Evolutionary conservation across 2,888 invertebrate species (phyloP), one percentile per base, ranked within the genome.

Genomic region (Parthenolecanium corni): DNA sequence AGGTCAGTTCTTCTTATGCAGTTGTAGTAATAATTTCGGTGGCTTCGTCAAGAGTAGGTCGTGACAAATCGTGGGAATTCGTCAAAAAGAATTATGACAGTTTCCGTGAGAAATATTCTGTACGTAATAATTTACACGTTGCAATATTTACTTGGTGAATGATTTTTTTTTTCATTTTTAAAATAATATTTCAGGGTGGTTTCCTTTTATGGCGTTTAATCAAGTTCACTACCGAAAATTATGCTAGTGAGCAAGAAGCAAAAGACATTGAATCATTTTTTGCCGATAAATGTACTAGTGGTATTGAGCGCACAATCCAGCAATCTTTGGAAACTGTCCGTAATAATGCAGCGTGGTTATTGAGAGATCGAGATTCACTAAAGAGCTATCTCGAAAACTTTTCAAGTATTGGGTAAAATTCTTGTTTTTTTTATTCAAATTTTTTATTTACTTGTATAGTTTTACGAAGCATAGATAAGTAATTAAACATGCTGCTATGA

Each of bases 301-400:
- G 87, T 62, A 85, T 89, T 1, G 92, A 93, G 73, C 82, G 94
- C 69, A 86, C 89, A 24, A 85, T 94, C 62, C 89, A 90, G 70
- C 95, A 95, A 74, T 84, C 88, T 54, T 79, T 92, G 24, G 96
- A 96, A 77, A 92, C 89, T 36, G 89, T 95, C 70, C 82, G 86
- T 66, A 81, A 95, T 67, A 94, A 95, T 76, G 82, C 86, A 2
- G 83, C 84, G 51, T 93, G 93, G 91, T 79, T 95, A 72, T 77
- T 81, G 9, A 81, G 92, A 65, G 93, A 95, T 76, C 76, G 80
- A 49, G 80, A 80, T 68, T 46, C 44, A 16, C 53, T 63, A 12
- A 51, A 36, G 51, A 18, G 36, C 5, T 61, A 49, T 24, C 38
- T 61, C 4, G 38, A 51, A 18, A 49, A 51, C 11, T 31, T 57